These are phyloP conservation scores for Tadarida brasiliensis DNA, from an alignment of 2,797 vertebrate genomes.

Conservation along the genomic window DNA sequence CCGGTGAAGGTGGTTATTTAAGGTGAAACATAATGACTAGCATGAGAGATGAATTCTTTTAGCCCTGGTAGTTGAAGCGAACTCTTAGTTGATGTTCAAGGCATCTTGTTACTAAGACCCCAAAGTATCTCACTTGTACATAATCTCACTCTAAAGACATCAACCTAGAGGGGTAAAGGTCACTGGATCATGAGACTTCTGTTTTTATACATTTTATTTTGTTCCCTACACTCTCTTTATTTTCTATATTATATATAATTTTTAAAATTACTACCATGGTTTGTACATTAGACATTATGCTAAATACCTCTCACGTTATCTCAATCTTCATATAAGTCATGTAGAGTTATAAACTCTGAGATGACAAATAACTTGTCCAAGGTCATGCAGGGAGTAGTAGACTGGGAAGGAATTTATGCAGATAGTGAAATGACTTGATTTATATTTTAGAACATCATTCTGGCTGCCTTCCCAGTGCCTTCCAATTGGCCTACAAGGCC, in stretches of 20 bases:
- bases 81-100: conserved; percentile 50
- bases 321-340: background rate
- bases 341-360: background rate
- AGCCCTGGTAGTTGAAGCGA: background rate
- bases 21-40: conserved; percentile 8
- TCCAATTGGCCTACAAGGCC: background rate
- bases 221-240: background rate
- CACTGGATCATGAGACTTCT: background rate
- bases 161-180: background rate
- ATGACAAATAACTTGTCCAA: conserved; percentile 16
- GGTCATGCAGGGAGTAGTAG: background rate
- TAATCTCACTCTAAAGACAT: background rate
- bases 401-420: background rate
- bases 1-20: background rate
- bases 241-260: background rate
- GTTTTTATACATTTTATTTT: background rate
- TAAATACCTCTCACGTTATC: background rate
- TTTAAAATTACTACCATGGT: background rate
- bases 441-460: conserved; percentile 16
- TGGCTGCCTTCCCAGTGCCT: conserved; percentile 49
- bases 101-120: background rate
- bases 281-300: background rate
- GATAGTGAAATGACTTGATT: conserved; percentile 44
- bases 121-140: background rate
- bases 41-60: background rate